These are phyloP conservation scores for Tonatia bakeri DNA, from an alignment of 2,113 vertebrate species.

Conservation along the genomic window DNA sequence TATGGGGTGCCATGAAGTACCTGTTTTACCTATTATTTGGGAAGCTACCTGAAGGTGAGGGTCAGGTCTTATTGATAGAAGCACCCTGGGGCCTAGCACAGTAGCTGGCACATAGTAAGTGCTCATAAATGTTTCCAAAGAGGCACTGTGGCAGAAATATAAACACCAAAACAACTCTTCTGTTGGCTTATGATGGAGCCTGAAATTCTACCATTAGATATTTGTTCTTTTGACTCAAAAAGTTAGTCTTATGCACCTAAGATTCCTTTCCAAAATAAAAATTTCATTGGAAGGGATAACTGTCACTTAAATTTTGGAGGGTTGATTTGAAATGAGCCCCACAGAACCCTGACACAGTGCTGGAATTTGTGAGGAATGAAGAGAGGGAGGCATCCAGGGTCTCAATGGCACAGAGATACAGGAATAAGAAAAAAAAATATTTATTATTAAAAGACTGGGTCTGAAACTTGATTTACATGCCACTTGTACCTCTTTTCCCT, in stretches of 20 bases:
- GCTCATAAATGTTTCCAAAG: not conserved
- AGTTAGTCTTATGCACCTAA: not conserved
- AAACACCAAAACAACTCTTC: not conserved
- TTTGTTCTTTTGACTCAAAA: not conserved
- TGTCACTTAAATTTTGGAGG: not conserved
- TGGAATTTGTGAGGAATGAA: not conserved
- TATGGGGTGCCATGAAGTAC: not conserved
- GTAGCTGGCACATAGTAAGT: not conserved
- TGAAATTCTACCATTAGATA: not conserved
- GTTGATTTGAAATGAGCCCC: not conserved
- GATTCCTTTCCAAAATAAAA: not conserved
- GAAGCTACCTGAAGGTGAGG: not conserved
- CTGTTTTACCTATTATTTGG: not conserved
- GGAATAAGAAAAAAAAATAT: not conserved
- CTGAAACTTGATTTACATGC: not conserved
- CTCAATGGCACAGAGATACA: not conserved
- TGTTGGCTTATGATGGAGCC: not conserved
- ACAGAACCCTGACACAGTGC: not conserved
- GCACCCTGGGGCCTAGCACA: not conserved
- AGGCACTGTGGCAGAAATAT: not conserved
- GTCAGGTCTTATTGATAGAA: not conserved
- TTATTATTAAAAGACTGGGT: not conserved
- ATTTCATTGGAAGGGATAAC: not conserved
- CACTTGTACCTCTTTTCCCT: not conserved
- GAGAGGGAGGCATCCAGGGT: too few species aligned